Base-by-base conservation (phyloP, 2,113 vertebrate genomes). In the Zosterops pallidus region DNA sequence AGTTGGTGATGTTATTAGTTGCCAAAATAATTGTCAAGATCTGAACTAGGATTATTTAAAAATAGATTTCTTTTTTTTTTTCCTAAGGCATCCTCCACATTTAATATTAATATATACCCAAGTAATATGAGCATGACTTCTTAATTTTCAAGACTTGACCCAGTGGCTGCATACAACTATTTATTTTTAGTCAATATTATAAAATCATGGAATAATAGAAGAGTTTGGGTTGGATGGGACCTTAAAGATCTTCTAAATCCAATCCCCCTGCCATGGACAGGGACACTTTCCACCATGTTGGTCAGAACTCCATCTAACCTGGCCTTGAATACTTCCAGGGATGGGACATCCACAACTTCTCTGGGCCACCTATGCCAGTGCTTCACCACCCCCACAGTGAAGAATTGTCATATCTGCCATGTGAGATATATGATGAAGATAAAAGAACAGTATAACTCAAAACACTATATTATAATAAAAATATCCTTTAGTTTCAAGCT, bases 241-340 rank as follows among this genome's bases (percentile, higher is more conserved):
- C 11, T 52, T 68, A 52, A 59, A 60, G 25, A 9, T 12, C 11
- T 44, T 26, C 22, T 42, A 18, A 26, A 44, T 60, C 22, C 26
- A 50, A 3, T 0, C 0, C 4, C 6, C 5, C 11, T 60, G 17
- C 44, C 37, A 10, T 5, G 9, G 16, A 6, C 13, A 31, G 25
- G 16, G 31, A 49, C 20, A 52, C 18, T 13, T 77, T 37, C 46
- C 53, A 37, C 9, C 14, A 33, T 7, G 6, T 6, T 37, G 11
- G 8, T 59, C 44, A 20, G 31, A 76, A 29, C 9, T 16, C 31
- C 26, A 26, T 35, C 44, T 16, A 59, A 44, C 12, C 14, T 23
- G 33, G 22, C 37, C 31, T 37, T 35, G 37, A 26, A 59, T 11
- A 52, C 37, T 52, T 60, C 11, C 63, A 60, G 31, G 3, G 9